Conservation (phyloP, 2,888 invertebrate genomes). For the Lasiommata megera region DNA sequence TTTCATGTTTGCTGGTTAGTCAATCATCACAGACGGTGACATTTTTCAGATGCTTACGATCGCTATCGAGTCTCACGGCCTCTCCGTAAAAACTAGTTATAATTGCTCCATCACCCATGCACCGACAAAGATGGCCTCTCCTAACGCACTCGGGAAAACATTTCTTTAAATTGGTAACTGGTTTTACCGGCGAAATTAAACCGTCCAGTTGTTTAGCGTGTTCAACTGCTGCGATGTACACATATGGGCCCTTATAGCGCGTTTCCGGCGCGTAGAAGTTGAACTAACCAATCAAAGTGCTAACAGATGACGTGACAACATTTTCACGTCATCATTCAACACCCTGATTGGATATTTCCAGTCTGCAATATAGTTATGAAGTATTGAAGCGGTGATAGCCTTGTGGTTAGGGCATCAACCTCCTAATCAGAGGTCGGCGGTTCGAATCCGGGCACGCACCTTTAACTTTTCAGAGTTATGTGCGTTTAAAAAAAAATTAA, state of each 20-base stretch:
- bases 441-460: no score
- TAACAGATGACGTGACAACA: no score
- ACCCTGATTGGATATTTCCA: no score
- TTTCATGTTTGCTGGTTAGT: background rate
- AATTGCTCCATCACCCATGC: constrained; percentile 3
- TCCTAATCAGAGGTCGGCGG: no score
- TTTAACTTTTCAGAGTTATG: no score
- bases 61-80: constrained; percentile 8
- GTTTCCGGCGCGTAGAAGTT: background rate
- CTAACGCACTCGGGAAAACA: background rate
- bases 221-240: background rate
- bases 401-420: no score
- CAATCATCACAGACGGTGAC: constrained; percentile 10
- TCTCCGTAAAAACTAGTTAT: constrained; percentile 9
- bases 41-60: constrained; percentile 10
- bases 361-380: no score
- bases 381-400: no score
- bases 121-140: constrained; percentile 3
- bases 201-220: background rate
- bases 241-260: background rate
- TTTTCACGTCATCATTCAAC: no score
- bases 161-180: background rate
- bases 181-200: background rate
- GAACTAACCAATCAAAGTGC: no score
- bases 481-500: no score